Conservation (phyloP, 37 sponge, comb jelly and placozoan genomes). For the Chondrosia reniformis region DNA sequence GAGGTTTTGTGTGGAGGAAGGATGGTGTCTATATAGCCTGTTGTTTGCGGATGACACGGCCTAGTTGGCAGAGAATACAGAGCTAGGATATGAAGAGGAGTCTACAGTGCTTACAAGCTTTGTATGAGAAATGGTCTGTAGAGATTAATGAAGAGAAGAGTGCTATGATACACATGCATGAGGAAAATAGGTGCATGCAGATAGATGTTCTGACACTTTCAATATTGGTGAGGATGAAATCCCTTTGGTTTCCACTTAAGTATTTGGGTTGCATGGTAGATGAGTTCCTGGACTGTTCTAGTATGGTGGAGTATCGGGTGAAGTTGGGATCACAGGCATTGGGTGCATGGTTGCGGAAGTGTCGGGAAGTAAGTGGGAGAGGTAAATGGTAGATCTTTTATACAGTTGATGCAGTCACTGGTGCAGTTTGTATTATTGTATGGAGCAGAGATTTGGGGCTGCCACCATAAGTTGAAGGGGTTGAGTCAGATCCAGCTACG, state of each 20-base stretch:
- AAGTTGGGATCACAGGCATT: not conserved
- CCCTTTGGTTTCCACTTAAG: too few relatives aligned
- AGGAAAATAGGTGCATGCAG: not conserved
- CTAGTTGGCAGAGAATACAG: not conserved
- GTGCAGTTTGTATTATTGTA: not conserved
- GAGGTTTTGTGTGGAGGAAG: not conserved
- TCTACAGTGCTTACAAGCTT: not conserved
- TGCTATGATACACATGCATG: not conserved
- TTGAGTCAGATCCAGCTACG: too few relatives aligned
- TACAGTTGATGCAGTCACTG: constrained; percentile 1
- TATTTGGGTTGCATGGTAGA: not conserved
- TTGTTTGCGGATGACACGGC: constrained; percentile 13
- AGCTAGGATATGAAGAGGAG: not conserved
- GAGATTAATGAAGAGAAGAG: too few relatives aligned
- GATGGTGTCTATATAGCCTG: not conserved
- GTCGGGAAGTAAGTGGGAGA: constrained; percentile 5
- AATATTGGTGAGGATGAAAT: too few relatives aligned
- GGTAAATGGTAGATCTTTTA: not conserved
- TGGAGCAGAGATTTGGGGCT: too few relatives aligned
- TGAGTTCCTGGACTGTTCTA: too few relatives aligned
- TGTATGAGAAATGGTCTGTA: too few relatives aligned
- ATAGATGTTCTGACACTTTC: too few relatives aligned
- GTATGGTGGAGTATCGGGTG: too few relatives aligned
- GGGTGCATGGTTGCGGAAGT: constrained; percentile 4
- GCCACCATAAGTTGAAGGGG: too few relatives aligned